phyloP scores from a whole-genome alignment of 30 jellyfish, hydroid and myxozoan species.

The Turritopsis dohrnii region DNA sequence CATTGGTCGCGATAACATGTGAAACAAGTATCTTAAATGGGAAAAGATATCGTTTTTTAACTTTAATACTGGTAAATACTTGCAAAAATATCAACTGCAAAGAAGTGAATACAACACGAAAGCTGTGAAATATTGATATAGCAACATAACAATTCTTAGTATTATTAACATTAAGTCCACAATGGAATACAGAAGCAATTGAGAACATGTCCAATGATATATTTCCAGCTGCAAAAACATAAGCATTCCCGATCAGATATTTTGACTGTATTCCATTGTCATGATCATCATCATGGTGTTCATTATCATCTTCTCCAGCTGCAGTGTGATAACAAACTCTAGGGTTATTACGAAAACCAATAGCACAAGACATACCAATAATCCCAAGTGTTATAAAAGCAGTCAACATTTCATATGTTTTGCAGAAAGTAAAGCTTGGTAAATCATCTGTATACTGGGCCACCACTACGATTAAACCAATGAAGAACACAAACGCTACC shows the following conservation, averaged over 20 bases:
- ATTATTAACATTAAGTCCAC: background rate
- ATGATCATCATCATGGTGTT: background rate
- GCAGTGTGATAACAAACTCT: background rate
- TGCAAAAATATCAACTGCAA: conserved; percentile 17
- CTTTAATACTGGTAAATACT: conserved; percentile 13
- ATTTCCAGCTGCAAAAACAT: conserved; percentile 25
- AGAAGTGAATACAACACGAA: background rate
- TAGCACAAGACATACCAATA: conserved; percentile 23
- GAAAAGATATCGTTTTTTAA: conserved; percentile 5
- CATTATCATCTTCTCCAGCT: background rate
- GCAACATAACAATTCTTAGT: background rate
- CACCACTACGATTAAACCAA: conserved; percentile 17
- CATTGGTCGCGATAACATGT: conserved; percentile 24
- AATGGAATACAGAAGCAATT: conserved; percentile 21
- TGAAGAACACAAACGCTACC: conserved; percentile 5
- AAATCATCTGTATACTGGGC: conserved; percentile 15
- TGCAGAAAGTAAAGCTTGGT: background rate
- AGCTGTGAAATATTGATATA: conserved; percentile 5
- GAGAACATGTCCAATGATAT: conserved; percentile 18
- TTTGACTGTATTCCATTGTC: background rate
- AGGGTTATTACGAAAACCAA: conserved; percentile 3
- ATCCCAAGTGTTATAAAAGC: background rate
- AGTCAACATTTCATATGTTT: conserved; percentile 7
- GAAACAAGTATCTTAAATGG: conserved; percentile 12
- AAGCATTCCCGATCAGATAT: conserved; percentile 14